These are phyloP conservation scores for Galerucella nymphaeae DNA, from an alignment of 2,888 invertebrate species.

Conservation along the genomic window DNA sequence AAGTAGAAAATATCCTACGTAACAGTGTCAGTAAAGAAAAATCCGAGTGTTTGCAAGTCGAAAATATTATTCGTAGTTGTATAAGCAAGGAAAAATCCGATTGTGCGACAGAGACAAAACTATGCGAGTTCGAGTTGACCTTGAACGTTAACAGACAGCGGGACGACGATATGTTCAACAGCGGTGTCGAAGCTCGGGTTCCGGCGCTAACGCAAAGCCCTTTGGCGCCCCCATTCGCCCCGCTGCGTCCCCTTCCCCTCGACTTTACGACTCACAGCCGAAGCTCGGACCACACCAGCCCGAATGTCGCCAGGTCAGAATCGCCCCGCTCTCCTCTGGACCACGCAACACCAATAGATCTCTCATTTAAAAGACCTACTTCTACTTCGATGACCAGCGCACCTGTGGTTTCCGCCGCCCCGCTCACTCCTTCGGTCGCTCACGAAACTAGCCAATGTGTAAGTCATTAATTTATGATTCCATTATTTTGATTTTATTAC, in stretches of 20 bases:
- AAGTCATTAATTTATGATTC: slow-evolving; percentile 11
- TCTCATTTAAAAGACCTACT: slow-evolving; percentile 61
- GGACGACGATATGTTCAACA: slow-evolving; percentile 58
- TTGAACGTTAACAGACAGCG: slow-evolving; percentile 63
- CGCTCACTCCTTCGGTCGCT: slow-evolving; percentile 40
- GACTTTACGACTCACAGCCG: slow-evolving; percentile 60
- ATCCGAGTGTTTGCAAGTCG: slow-evolving; percentile 73
- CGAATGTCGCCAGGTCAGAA: slow-evolving; percentile 52
- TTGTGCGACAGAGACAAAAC: slow-evolving; percentile 41
- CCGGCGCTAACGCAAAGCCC: slow-evolving; percentile 54
- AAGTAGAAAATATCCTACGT: slow-evolving; percentile 83
- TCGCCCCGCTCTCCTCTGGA: slow-evolving; percentile 55
- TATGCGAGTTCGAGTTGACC: slow-evolving; percentile 55
- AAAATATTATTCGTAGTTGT: slow-evolving; percentile 80
- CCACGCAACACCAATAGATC: slow-evolving; percentile 63
- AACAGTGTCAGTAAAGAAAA: slow-evolving; percentile 73
- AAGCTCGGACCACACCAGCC: slow-evolving; percentile 53
- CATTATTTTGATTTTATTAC: background rate
- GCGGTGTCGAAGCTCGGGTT: slow-evolving; percentile 53
- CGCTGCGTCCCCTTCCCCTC: slow-evolving; percentile 52
- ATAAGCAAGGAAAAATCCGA: slow-evolving; percentile 61
- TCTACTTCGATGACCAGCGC: slow-evolving; percentile 52
- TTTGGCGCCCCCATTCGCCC: slow-evolving; percentile 47
- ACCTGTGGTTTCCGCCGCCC: slow-evolving; percentile 53
- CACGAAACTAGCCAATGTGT: slow-evolving; percentile 29